Evolutionary conservation across 2,113 vertebrate species (phyloP), one percentile per base, ranked within the genome.

Genomic region (Pica pica): DNA sequence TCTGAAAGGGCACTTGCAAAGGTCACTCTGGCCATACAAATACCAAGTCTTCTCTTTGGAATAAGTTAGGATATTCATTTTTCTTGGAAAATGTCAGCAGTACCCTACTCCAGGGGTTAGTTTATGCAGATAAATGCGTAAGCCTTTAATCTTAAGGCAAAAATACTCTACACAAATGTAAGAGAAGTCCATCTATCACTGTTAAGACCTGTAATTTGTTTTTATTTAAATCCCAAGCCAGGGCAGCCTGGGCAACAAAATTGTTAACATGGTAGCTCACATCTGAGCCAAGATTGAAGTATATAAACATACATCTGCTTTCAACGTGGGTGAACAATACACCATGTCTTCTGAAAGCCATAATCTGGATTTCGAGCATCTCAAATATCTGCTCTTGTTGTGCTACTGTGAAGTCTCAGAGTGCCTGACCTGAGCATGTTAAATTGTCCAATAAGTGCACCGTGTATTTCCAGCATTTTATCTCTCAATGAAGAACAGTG

Each of bases 21-120:
- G 99, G 99, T 99, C 99, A 98, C 96, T 97, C 97, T 98, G 98
- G 98, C 98, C 99, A 98, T 98, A 99, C 98, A 99, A 99, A 99
- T 99, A 99, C 98, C 98, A 98, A 98, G 98, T 98, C 98, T 98
- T 98, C 98, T 98, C 98, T 98, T 98, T 98, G 98, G 98, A 98
- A 98, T 98, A 98, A 98, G 98, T 98, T 98, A 98, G 99, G 99
- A 99, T 99, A 99, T 99, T 99, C 98, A 99, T 99, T 99, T 98
- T 98, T 98, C 98, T 99, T 98, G 98, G 98, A 99, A 99, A 99
- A 98, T 98, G 98, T 99, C 98, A 99, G 98, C 98, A 97, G 96
- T 97, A 97, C 98, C 98, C 97, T 97, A 98, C 98, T 97, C 98
- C 97, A 94, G 97, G 96, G 97, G 97, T 99, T 99, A 98, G 98